These are phyloP conservation scores for Amphipyra tragopoginis DNA, from an alignment of 2,888 invertebrate genomes.

Conservation along the genomic window DNA sequence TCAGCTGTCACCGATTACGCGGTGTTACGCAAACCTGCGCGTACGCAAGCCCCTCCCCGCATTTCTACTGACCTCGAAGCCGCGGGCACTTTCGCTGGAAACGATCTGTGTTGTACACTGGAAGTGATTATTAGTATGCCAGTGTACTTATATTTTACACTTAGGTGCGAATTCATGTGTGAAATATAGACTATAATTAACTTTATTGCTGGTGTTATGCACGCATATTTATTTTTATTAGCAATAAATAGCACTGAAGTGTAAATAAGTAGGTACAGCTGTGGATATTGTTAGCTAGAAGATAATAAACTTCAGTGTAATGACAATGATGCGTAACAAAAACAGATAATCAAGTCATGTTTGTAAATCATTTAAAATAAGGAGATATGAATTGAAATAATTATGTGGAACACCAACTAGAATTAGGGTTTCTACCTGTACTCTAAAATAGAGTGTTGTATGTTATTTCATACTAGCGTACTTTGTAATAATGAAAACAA, in stretches of 20 bases:
- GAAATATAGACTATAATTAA: slow-evolving; percentile 19
- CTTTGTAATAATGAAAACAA: no score
- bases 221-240: slow-evolving; percentile 16
- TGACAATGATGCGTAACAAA: no score
- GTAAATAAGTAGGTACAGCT: no score
- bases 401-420: no score
- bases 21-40: slow-evolving; percentile 70
- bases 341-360: no score
- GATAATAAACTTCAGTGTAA: no score
- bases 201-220: slow-evolving; percentile 28
- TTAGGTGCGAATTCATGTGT: slow-evolving; percentile 22
- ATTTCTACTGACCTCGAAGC: slow-evolving; percentile 67
- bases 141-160: slow-evolving; percentile 8
- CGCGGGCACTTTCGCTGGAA: slow-evolving; percentile 65
- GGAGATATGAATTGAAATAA: no score
- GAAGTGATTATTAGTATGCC: slow-evolving; percentile 31
- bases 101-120: slow-evolving; percentile 23
- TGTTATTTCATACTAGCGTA: no score
- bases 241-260: neutral
- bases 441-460: no score
- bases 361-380: no score
- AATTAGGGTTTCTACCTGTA: no score
- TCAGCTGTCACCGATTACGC: slow-evolving; percentile 68
- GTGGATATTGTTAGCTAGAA: no score
- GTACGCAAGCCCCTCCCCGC: slow-evolving; percentile 61